Base-by-base conservation (phyloP, 2,113 vertebrate species). In the Cavia porcellus region DNA sequence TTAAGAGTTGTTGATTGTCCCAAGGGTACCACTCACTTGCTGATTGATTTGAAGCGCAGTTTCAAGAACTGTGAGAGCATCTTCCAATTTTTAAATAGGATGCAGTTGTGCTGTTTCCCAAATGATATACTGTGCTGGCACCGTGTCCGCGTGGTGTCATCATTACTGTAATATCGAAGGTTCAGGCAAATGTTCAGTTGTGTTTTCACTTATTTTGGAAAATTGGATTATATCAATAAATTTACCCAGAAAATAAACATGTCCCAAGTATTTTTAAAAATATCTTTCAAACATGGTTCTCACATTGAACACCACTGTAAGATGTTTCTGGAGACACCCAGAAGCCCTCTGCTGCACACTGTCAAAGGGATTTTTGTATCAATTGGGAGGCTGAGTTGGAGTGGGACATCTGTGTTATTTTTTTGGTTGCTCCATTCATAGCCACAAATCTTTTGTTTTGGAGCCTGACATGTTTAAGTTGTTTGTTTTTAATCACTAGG, bases 181-280 rank as follows among this genome's bases (percentile, higher is more conserved):
- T 92, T 96, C 55, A 92, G 85, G 81, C 80, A 96, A 88, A 72
- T 94, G 84, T 95, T 97, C 75, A 93, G 72, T 97, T 92, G 38
- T 96, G 96, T 96, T 97, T 97, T 90, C 96, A 95, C 96, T 97
- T 96, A 92, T 97, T 97, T 95, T 94, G 30, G 82, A 90, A 97
- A 97, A 94, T 93, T 88, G 70, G 62, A 95, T 96, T 94, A 95
- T 84, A 96, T 92, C 88, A 96, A 83, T 96, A 97, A 85, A 96
- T 90, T 92, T 95, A 83, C 24, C 14, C 86, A 47, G 47, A 90
- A 92, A 97, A 90, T 25, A n/a, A 88, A 82, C 64, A 90, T 77
- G 75, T 47, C 85, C 95, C 52, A 90, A 94, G 61, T 94, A 82
- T 77, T 91, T 95, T 84, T 1, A 1, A 50, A 90, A 81, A 45